Base-by-base conservation (phyloP, 2,113 vertebrate species). In the Hymenochirus boettgeri region DNA sequence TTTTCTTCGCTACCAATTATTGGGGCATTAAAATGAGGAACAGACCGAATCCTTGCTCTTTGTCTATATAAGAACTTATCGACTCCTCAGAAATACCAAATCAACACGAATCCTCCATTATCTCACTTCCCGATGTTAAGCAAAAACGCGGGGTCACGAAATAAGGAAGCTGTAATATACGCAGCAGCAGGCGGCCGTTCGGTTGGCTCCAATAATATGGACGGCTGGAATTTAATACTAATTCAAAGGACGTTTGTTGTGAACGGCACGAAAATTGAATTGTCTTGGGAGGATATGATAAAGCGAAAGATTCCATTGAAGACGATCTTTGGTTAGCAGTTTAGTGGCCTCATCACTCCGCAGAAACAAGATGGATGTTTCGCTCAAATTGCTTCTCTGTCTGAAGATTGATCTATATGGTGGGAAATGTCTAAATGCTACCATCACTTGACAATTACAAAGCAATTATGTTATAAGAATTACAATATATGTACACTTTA, bases 381-480 rank as follows among this genome's bases (percentile, higher is more conserved):
- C 31, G 2, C 39, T 60, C 33, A 29, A 25, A 69, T 60, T 29
- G 23, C 21, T 60, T 60, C 37, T 59, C 53, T 31, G 46, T 60
- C 65, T 18, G 56, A 60, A 45, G 65, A 69, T 69, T 69, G 65
- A 69, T 69, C 65, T 60, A 39, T 42, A 52, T 24, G 6, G 33
- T 56, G 53, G 45, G 57, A 31, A 69, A 60, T 48, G 56, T 69
- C 47, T 69, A 60, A 31, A 50, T 60, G 57, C 53, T 69, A 59
- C 55, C 65, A 53, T 59, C 65, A 60, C 56, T 52, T 45, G 53
- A 47, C 65, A 69, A 69, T 69, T 69, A 69, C 65, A 69, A 60
- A 58, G 65, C 65, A 60, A 69, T 69, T 69, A 69, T 53, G 65
- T 31, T 50, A 57, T 69, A 69, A 53, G 56, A 37, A 69, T 51